Evolutionary conservation across 2,888 invertebrate species (phyloP).

Genomic region (Tetrapedia diversipes): DNA sequence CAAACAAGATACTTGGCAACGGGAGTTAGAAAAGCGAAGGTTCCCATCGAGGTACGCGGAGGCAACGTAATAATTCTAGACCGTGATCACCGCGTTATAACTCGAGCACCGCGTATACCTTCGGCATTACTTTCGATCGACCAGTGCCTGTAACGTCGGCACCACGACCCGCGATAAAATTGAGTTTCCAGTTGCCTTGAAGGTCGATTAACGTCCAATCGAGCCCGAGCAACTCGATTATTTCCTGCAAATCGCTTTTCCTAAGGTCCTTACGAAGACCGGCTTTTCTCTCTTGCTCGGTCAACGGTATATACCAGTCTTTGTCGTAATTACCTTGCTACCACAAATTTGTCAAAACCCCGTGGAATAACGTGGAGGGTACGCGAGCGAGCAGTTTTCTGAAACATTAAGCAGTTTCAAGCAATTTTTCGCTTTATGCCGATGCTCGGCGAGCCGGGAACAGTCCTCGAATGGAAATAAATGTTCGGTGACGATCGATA

Average conservation of each 20-base stretch:
- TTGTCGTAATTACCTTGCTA: conserved; percentile 45
- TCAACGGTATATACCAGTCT: conserved; percentile 30
- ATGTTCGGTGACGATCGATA: conserved; percentile 5
- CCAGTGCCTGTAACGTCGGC: conserved; percentile 37
- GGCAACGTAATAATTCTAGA: conserved; percentile 20
- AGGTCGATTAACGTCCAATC: conserved; percentile 74
- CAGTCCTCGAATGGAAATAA: conserved; percentile 15
- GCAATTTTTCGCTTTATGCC: conserved; percentile 28
- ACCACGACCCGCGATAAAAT: conserved; percentile 65
- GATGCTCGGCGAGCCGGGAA: not conserved
- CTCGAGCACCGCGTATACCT: conserved; percentile 24
- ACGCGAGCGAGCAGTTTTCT: conserved; percentile 21
- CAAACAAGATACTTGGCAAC: not conserved
- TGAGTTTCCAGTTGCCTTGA: conserved; percentile 71
- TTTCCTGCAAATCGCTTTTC: conserved; percentile 73
- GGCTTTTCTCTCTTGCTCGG: conserved; percentile 45
- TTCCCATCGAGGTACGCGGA: not conserved
- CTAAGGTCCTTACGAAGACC: conserved; percentile 62
- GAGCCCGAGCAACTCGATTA: conserved; percentile 73
- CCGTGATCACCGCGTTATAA: conserved; percentile 21
- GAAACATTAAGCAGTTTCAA: conserved; percentile 29
- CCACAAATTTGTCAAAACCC: conserved; percentile 45
- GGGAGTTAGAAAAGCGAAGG: not conserved
- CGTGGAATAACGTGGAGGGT: not conserved
- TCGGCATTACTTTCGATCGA: conserved; percentile 56